Percentiles rank a stretch among this genome's conserved stretches.
Conservation (phyloP, 2,888 invertebrate species). For the Coronaproctus castanopsis region DNA sequence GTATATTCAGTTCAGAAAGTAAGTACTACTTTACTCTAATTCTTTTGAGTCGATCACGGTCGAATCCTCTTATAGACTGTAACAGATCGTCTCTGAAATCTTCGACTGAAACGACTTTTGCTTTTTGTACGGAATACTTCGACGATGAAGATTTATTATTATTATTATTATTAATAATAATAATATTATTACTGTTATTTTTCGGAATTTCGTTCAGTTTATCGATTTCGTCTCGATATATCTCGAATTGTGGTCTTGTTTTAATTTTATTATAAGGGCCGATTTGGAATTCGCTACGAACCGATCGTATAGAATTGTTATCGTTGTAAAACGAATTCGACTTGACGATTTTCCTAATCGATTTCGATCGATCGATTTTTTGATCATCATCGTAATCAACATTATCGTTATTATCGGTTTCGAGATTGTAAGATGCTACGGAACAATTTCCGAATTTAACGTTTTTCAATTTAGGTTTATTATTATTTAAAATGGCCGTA, state of each 20-base stretch:
- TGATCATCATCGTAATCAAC: not conserved
- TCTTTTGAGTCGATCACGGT: conserved; percentile 15
- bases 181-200: conserved; percentile 9
- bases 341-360: not conserved
- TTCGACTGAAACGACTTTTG: not conserved
- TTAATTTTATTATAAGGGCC: not conserved
- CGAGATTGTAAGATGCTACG: not conserved
- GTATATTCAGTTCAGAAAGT: not conserved
- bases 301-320: no score
- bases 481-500: not conserved
- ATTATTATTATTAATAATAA: no score
- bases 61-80: conserved; percentile 14
- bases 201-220: conserved; percentile 9
- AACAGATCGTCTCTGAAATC: conserved; percentile 7
- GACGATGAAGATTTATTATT: not conserved
- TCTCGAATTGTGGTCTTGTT: not conserved
- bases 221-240: not conserved
- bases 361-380: not conserved
- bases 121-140: not conserved
- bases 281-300: not conserved
- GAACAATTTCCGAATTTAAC: not conserved
- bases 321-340: no score
- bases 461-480: not conserved
- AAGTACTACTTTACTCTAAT: conserved; percentile 1
- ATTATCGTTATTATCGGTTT: not conserved